Conservation (phyloP, 1,140 invertebrate genomes). For the Polypedilum pembai region DNA sequence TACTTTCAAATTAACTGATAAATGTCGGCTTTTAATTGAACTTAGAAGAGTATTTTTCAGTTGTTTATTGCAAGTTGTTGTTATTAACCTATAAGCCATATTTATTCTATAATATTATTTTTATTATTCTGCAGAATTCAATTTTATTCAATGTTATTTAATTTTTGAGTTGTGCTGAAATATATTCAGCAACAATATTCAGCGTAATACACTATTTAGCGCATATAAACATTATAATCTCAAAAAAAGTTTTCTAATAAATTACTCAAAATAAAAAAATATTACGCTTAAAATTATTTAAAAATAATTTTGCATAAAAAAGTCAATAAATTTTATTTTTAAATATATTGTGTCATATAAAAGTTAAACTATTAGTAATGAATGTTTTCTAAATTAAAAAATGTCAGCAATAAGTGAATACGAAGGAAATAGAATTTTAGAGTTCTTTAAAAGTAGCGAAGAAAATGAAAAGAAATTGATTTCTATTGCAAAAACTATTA, state of each 20-base stretch:
- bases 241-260: no score
- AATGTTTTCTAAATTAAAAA: not conserved
- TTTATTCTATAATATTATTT: not conserved
- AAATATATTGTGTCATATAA: no score
- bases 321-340: no score
- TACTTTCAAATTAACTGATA: slow-evolving; percentile 5
- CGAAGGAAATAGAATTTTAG: not conserved
- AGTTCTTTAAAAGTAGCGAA: not conserved
- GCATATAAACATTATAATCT: no score
- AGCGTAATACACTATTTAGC: no score
- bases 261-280: no score
- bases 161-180: no score
- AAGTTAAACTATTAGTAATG: no score
- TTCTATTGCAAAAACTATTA: slow-evolving; percentile 8
- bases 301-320: no score
- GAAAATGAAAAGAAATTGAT: slow-evolving; percentile 23
- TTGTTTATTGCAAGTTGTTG: not conserved
- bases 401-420: slow-evolving; percentile 23
- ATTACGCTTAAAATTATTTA: no score
- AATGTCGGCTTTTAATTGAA: not conserved
- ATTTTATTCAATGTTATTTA: not conserved
- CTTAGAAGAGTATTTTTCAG: not conserved
- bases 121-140: not conserved
- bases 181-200: no score
- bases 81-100: not conserved